A percentile compares a stretch with the other conserved stretches of the same genome.
These are phyloP conservation scores for Drosophila parabipectinata DNA, from an alignment of 1,140 invertebrate genomes.

Conservation along the genomic window DNA sequence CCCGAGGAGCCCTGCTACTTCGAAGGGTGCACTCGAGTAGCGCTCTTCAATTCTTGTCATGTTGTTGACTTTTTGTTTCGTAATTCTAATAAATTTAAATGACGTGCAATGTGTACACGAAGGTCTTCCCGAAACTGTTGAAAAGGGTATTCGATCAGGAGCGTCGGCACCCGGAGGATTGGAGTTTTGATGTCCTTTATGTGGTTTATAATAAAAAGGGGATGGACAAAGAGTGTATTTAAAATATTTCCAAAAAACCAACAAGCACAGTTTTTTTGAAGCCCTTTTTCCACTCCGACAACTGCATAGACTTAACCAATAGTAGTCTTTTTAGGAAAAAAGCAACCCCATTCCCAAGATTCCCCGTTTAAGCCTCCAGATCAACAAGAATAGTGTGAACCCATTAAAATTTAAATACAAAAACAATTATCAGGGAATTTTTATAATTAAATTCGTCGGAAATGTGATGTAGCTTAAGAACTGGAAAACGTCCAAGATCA, in stretches of 20 bases:
- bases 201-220: not conserved
- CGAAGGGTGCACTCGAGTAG: conserved; percentile 40
- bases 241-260: too few relatives aligned
- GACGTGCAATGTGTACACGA: conserved; percentile 35
- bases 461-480: conserved; percentile 38
- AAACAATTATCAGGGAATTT: conserved; percentile 53
- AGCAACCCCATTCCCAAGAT: conserved; percentile 28
- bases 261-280: not conserved
- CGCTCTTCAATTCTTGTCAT: conserved; percentile 52
- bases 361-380: conserved; percentile 19
- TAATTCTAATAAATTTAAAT: conserved; percentile 82
- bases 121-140: conserved; percentile 20
- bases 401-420: conserved; percentile 74
- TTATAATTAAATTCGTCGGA: conserved; percentile 74
- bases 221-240: too few relatives aligned
- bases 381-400: conserved; percentile 61
- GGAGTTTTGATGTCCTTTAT: not conserved
- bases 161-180: conserved; percentile 1
- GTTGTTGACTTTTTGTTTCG: conserved; percentile 77
- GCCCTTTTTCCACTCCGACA: not conserved
- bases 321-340: conserved; percentile 3
- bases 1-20: conserved; percentile 11
- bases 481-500: conserved; percentile 22
- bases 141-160: conserved; percentile 52
- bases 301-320: not conserved